phyloP scores from a whole-genome alignment of 2,113 vertebrate genomes.

The Rissa tridactyla region DNA sequence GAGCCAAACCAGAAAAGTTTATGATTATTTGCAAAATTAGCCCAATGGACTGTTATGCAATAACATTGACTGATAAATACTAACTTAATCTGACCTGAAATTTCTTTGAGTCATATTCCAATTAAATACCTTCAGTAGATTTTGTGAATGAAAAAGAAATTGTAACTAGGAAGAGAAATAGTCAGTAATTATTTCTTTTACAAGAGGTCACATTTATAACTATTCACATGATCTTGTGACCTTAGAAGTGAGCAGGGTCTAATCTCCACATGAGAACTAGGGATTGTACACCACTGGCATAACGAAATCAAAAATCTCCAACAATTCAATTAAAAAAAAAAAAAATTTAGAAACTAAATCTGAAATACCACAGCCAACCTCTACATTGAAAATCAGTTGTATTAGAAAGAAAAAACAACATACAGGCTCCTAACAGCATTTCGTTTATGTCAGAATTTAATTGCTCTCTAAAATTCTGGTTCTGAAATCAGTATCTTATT shows the following conservation, averaged over 20 bases:
- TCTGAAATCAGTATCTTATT: not conserved
- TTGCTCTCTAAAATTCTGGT: not conserved
- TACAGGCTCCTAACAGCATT: not conserved
- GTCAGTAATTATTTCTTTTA: not conserved
- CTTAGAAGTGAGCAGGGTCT: not conserved
- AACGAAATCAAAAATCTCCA: not conserved
- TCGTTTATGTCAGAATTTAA: not conserved
- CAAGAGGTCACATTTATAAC: not conserved
- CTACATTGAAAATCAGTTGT: not conserved
- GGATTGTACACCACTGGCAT: not conserved
- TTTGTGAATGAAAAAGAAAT: not conserved
- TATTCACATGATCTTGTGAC: not conserved
- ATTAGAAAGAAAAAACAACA: not conserved
- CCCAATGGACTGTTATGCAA: not conserved
- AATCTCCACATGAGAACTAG: not conserved
- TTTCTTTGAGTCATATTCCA: not conserved
- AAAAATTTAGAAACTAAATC: not conserved
- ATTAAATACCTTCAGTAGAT: not conserved
- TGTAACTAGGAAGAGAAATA: not conserved
- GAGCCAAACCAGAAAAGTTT: not conserved
- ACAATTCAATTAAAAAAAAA: not conserved
- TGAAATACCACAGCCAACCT: not conserved
- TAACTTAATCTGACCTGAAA: not conserved
- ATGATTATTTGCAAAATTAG: not conserved
- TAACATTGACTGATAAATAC: not conserved